phyloP scores from a whole-genome alignment of 2,797 vertebrate genomes.

The Gorsachius magnificus region DNA sequence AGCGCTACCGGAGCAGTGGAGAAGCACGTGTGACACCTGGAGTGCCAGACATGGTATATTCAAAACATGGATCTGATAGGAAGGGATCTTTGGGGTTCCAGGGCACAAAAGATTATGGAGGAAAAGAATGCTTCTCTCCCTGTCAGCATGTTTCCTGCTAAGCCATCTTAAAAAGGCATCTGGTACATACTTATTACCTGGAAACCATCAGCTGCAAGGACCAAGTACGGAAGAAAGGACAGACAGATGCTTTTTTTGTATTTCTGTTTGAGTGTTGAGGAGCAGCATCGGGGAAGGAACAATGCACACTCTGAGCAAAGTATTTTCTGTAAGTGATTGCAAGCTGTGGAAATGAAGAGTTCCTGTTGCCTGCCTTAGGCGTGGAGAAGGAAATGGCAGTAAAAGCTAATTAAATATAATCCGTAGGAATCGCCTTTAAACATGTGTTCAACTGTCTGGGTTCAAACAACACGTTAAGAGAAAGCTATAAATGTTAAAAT shows the following conservation, averaged over 20 bases:
- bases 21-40: fast-evolving
- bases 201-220: neutral
- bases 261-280: neutral
- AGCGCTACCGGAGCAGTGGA: fast-evolving
- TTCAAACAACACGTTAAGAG: neutral
- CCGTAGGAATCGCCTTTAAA: neutral
- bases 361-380: neutral
- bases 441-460: fast-evolving
- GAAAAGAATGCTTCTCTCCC: neutral
- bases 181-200: neutral
- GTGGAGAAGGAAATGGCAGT: neutral
- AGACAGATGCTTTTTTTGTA: too few relatives aligned
- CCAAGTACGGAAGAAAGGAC: neutral
- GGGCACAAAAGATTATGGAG: neutral
- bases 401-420: neutral
- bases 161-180: neutral
- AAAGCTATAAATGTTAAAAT: neutral
- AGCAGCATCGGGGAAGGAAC: neutral
- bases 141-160: neutral
- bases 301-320: neutral
- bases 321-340: neutral
- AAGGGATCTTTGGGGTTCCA: neutral
- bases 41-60: fast-evolving
- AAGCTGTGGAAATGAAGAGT: neutral
- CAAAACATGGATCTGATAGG: fast-evolving